Evolutionary conservation across 2,888 invertebrate species (phyloP), one percentile per base, ranked within the genome.

Genomic region (Pachliopta kotzebuea): DNA sequence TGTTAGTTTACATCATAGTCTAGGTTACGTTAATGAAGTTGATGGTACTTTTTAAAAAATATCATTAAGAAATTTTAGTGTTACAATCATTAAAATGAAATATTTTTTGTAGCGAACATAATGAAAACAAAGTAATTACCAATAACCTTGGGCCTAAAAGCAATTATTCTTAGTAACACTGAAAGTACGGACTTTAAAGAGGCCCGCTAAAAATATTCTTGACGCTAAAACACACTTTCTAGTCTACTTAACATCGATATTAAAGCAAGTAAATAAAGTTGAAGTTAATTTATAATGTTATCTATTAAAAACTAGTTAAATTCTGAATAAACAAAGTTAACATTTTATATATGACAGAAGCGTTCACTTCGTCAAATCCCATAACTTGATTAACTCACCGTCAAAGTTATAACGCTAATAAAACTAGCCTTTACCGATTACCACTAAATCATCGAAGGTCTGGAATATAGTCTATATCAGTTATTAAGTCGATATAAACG

Each of bases 401-500:
- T 21, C 31, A 59, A 55, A 26, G 59, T 63, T 45, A 49, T n/a
- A 18, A 23, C 18, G 24, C 37, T 60, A 56, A 54, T 62, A 57
- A 29, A 59, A 21, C 42, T 26, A 24, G 14, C 26, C 50, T 62
- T 60, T 63, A 66, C 56, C 67, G 65, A 69, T 69, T 63, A 62
- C 61, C 67, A 68, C 69, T 69, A 70, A 70, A 58, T 67, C 61
- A 58, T 54, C 23, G 50, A 67, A 65, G 53, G 8, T n/a, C 42
- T 18, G 29, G 29, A n/a, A 58, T n/a, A n/a, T 58, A 26, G 42
- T 45, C 58, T 53, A n/a, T 58, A 70, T 72, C 70, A 72, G 70
- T 75, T 73, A 73, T 71, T 68, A 61, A 66, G 50, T 56, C 66
- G 68, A 71, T 73, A 73, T 73, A 73, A 74, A 73, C 69, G 75